A percentile compares a stretch with the other conserved stretches of the same genome.
Conservation (phyloP, 2,888 invertebrate genomes). For the Lasius fuliginosus region DNA sequence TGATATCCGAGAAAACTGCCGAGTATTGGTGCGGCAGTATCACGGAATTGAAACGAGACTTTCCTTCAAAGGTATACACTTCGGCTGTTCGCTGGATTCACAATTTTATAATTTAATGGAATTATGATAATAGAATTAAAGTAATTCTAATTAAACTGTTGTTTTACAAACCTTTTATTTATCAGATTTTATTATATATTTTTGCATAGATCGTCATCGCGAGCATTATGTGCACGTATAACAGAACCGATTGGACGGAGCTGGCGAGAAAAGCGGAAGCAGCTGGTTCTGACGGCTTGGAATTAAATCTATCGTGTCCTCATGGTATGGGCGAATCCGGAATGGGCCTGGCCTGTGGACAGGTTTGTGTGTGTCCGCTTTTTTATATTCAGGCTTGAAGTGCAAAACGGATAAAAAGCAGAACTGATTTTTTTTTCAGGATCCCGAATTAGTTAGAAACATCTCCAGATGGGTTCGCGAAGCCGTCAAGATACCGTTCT, state of each 20-base stretch:
- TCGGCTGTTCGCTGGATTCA: not conserved
- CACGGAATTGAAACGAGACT: slow-evolving; percentile 95
- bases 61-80: slow-evolving; percentile 92
- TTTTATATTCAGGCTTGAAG: not conserved
- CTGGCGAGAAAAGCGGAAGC: slow-evolving; percentile 92
- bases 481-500: slow-evolving; percentile 97
- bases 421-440: slow-evolving; percentile 86
- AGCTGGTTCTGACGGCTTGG: slow-evolving; percentile 97
- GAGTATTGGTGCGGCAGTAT: slow-evolving; percentile 97
- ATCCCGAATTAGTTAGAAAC: slow-evolving; percentile 94
- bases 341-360: slow-evolving; percentile 99
- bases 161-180: not conserved
- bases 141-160: not conserved
- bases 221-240: slow-evolving; percentile 97
- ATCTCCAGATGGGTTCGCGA: slow-evolving; percentile 97
- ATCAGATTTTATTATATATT: slow-evolving; percentile 7
- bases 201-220: slow-evolving; percentile 93
- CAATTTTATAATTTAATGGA: not conserved
- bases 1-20: slow-evolving; percentile 98
- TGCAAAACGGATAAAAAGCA: not conserved
- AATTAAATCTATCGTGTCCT: slow-evolving; percentile 98
- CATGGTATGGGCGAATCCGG: slow-evolving; percentile 99
- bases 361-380: slow-evolving; percentile 87
- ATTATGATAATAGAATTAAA: not conserved
- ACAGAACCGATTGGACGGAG: slow-evolving; percentile 95